A percentile compares a stretch with the other conserved stretches of the same genome.
Conservation (phyloP, 2,888 invertebrate species). For the Punctoribates punctum region DNA sequence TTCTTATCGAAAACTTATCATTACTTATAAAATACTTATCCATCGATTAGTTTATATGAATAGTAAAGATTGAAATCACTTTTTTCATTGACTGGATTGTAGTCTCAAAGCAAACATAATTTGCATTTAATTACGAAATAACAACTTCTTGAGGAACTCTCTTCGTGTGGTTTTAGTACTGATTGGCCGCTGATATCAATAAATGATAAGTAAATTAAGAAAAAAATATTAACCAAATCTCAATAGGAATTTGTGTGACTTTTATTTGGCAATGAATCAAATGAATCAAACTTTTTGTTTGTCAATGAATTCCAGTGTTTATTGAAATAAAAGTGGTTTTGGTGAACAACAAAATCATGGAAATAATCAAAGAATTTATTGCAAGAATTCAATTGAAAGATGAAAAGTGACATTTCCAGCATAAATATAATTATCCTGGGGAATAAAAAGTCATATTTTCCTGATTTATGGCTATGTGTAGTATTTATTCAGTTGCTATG, state of each 20-base stretch:
- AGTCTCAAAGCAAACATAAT: constrained; percentile 3
- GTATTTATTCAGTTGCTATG: neutral
- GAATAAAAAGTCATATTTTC: neutral
- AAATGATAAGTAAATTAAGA: neutral
- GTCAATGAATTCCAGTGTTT: neutral
- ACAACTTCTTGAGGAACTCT: too few relatives aligned
- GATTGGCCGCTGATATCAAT: neutral
- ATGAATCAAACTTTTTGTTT: neutral
- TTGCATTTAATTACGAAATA: neutral
- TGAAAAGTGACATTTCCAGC: neutral
- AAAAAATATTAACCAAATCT: neutral
- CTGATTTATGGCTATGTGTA: neutral
- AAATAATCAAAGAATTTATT: neutral
- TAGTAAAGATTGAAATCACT: neutral
- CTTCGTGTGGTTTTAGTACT: constrained; percentile 8
- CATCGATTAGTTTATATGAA: too few relatives aligned
- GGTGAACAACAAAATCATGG: neutral
- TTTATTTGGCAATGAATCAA: constrained; percentile 1
- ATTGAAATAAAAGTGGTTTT: neutral
- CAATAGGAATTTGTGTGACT: neutral
- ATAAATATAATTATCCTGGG: too few relatives aligned
- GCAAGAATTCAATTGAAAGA: neutral
- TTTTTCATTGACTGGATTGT: neutral
- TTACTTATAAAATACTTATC: too few relatives aligned
- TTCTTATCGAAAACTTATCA: too few relatives aligned